Base-by-base conservation (phyloP, 2,888 invertebrate species). In the Tachystola acroxantha region DNA sequence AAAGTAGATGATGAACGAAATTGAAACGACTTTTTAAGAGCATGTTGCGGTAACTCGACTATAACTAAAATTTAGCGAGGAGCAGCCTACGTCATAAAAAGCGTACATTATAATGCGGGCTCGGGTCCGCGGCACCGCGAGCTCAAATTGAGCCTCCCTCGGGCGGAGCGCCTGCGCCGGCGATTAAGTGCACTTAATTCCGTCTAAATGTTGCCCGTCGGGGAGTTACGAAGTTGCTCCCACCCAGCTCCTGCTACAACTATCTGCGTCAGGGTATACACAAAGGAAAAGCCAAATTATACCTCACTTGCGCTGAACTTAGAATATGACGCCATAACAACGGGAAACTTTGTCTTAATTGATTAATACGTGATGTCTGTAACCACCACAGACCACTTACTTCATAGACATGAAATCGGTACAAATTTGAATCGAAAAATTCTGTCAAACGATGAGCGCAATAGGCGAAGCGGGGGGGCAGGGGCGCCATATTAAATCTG, bases 151-250 rank as follows among this genome's bases (percentile, higher is more conserved):
- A 54, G 65, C 53, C 43, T 65, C 69, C 71, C 64, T 61, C 54
- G 57, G 77, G 70, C 64, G 51, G 54, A 70, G 63, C 68, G 75
- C 71, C 66, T 67, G 77, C 70, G 71, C 70, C 60, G 69, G 45
- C 72, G 66, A 80, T 82, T 84, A 82, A 78, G 71, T 74, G 68
- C 71, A 78, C 78, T 84, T 81, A 81, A 84, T 81, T 76, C 65
- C 58, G 63, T 67, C 70, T 73, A 82, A 81, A 80, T 73, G 72
- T 73, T 74, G 75, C 76, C 72, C 74, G 59, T 57, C 57, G 68
- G 70, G 70, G 46, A 66, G 57, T 58, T 56, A 50, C 51, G 39
- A 59, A 62, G 49, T 66, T 47, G 50, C 60, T 65, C 50, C 59
- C 46, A 50, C 50, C 59, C 46, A 50, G 53, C 44, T 50, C 46